Conservation (phyloP, 2,888 invertebrate genomes). For the Octonoba sinensis region DNA sequence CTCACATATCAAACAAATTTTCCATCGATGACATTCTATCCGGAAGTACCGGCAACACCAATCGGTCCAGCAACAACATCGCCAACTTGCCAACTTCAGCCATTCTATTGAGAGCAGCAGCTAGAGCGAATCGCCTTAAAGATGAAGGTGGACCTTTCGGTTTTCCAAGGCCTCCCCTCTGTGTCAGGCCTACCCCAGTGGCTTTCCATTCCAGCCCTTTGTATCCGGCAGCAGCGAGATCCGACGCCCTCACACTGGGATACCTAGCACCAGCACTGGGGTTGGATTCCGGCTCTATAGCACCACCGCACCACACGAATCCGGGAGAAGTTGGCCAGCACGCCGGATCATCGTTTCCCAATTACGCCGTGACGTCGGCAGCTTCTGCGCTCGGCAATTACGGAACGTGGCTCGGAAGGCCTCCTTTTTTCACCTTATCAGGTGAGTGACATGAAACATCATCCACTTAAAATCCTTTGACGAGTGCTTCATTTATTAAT, state of each 20-base stretch:
- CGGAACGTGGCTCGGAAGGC: slow-evolving; percentile 57
- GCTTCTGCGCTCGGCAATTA: slow-evolving; percentile 50
- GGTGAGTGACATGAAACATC: slow-evolving; percentile 18
- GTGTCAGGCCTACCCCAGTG: slow-evolving; percentile 55
- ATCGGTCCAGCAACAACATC: slow-evolving; percentile 8
- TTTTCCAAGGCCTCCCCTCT: slow-evolving; percentile 33
- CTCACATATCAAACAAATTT: slow-evolving; percentile 48
- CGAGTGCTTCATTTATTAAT: too few relatives aligned
- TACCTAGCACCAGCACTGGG: slow-evolving; percentile 53
- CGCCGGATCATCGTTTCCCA: slow-evolving; percentile 41
- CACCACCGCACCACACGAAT: slow-evolving; percentile 25
- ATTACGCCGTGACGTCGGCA: slow-evolving; percentile 46
- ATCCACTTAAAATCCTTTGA: too few relatives aligned
- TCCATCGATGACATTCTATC: slow-evolving; percentile 62
- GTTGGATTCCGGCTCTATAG: slow-evolving; percentile 28
- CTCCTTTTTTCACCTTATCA: slow-evolving; percentile 61
- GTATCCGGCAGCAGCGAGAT: slow-evolving; percentile 27
- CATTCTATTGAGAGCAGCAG: slow-evolving; percentile 50
- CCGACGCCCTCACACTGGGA: slow-evolving; percentile 36
- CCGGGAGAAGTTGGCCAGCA: background rate
- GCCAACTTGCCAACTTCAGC: slow-evolving; percentile 44
- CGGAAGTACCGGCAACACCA: slow-evolving; percentile 12
- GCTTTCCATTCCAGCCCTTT: slow-evolving; percentile 48
- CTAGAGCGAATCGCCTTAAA: slow-evolving; percentile 43
- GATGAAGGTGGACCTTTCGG: slow-evolving; percentile 23